Evolutionary conservation across 2,888 invertebrate species (phyloP).

Genomic region (Megalurothrips usitatus): DNA sequence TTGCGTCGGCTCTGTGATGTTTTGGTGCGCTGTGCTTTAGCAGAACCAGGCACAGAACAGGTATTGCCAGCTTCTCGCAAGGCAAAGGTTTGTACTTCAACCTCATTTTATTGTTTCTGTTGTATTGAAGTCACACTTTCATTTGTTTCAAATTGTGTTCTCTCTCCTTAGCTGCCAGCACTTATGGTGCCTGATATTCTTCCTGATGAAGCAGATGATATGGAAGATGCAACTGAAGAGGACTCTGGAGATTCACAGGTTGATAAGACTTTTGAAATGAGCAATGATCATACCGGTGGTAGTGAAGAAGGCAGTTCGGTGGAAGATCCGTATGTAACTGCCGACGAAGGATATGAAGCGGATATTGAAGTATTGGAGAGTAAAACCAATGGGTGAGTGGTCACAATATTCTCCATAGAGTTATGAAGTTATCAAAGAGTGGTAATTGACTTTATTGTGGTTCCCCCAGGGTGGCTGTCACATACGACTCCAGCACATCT

Average conservation of each 20-base stretch:
- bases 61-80: constrained; percentile 3
- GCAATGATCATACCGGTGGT: neutral
- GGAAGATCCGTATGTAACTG: constrained; percentile 48
- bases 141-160: neutral
- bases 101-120: neutral
- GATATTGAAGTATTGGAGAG: constrained; percentile 53
- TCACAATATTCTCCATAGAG: too few species aligned
- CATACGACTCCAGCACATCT: neutral
- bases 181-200: neutral
- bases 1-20: constrained; percentile 34
- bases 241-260: neutral
- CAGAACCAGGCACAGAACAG: constrained; percentile 27
- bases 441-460: neutral
- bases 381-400: neutral
- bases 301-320: constrained; percentile 36
- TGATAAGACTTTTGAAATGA: neutral
- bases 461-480: neutral
- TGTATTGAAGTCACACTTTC: neutral
- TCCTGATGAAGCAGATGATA: constrained; percentile 44
- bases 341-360: constrained; percentile 63
- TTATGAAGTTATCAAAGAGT: too few species aligned
- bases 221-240: constrained; percentile 34
- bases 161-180: neutral
- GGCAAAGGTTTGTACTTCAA: constrained; percentile 3
- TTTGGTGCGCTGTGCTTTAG: constrained; percentile 34